Base-by-base conservation (phyloP, 2,797 vertebrate species). In the Myripristis jacobus region DNA sequence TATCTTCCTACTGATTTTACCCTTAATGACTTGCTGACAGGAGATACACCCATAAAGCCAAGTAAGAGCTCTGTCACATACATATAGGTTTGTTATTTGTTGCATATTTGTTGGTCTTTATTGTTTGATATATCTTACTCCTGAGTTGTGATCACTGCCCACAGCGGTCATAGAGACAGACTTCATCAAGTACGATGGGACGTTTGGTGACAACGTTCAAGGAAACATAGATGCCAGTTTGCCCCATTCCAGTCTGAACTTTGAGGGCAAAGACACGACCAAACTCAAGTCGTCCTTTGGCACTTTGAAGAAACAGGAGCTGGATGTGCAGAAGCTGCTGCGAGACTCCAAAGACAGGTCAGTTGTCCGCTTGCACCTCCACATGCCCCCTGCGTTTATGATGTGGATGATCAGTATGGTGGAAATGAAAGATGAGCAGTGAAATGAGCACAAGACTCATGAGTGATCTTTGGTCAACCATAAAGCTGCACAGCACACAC, bases 251-350 rank as follows among this genome's bases (percentile, higher is more conserved):
- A 91, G 18, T n/a, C 6, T 96, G 63, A 95, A 66, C 13, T 0
- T 94, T 5, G 81, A 88, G n/a, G 94, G 79, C 3, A 87, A 89
- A 67, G 93, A 94, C 25, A 84, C 85, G 0, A 92, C 93, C 82
- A 95, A 96, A 88, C 94, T 96, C 0, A 89, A 94, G 73, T 96
- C 94, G 1, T 95, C 94, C 0, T 98, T 99, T 82, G 97, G 97
- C 51, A 93, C 88, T 60, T 88, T 99, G 75, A 95, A 92, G 87
- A 99, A 98, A 84, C 94, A 97, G 77, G 97, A 97, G 75, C 60
- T 96, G 66, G 95, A 97, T 59, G 73, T 98, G 72, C 94, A 95
- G 80, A 94, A 94, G 79, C 91, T 99, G 55, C 93, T 97, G 60
- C 82, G 71, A 67, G 92, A 95, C 0, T 88, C 92, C 3, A 92